Evolutionary conservation across 1,140 invertebrate genomes (phyloP), one percentile per base, ranked within the genome.

Genomic region (Drosophila sproati): DNA sequence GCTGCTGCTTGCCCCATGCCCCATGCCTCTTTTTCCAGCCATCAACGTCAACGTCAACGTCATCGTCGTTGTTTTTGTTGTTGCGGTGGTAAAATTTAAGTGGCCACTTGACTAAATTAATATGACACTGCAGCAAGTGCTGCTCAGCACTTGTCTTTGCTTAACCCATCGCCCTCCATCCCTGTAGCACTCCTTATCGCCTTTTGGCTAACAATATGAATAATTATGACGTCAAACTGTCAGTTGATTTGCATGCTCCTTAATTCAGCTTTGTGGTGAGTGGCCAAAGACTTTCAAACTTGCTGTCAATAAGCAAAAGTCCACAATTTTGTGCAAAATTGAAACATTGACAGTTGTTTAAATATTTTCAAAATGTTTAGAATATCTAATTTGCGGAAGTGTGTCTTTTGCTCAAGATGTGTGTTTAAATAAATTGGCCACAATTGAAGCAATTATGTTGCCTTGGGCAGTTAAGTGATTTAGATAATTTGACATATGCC

Each of bases 71-170:
- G 31, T 52, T 62, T 32, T 45, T 66, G 52, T 70, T 54, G 83
- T 77, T 78, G 85, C 69, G 70, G 55, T 88, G 79, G 85, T 64
- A 80, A 79, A 82, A 83, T 89, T 89, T 88, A 89, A 88, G 83
- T 89, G 83, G 85, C 85, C 80, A 89, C 83, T 88, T 88, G 83
- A 88, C 83, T 88, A 88, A 88, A 88, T 88, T 88, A 88, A 89
- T 88, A 88, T 83, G 83, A 83, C 83, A 88, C 83, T 89, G 83
- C 60, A 80, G 80, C 77, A 78, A 80, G 82, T 87, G 82, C 75
- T 87, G 82, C 71, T 48, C 78, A 48, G 82, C 66, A 81, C 82
- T 75, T 78, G 57, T 59, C 68, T 73, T 59, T 70, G 37, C 61
- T 62, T 64, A 47, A 54, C 66, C 52, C 31, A 10, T 52, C 29